A percentile compares a stretch with the other conserved stretches of the same genome.
These are phyloP conservation scores for Thaumatotibia leucotreta DNA, from an alignment of 1,140 invertebrate species.

Conservation along the genomic window DNA sequence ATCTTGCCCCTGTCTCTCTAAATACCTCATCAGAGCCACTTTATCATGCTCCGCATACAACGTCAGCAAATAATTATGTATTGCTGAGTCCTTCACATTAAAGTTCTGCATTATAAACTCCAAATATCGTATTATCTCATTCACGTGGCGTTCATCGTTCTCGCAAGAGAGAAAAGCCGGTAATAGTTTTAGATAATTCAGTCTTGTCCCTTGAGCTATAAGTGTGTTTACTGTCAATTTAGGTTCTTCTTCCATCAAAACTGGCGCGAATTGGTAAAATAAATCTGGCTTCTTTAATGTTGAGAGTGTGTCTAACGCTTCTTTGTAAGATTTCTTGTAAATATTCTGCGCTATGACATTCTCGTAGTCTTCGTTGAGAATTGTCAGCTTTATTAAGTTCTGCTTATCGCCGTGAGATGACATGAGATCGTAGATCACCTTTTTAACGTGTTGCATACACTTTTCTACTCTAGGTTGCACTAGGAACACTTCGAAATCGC, in stretches of 20 bases:
- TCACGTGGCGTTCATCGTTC: slow-evolving; percentile 79
- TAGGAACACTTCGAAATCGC: slow-evolving; percentile 88
- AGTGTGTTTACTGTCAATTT: slow-evolving; percentile 88
- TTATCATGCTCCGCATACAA: slow-evolving; percentile 87
- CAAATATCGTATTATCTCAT: slow-evolving; percentile 90
- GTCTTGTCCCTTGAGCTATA: slow-evolving; percentile 84
- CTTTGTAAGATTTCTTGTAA: slow-evolving; percentile 84
- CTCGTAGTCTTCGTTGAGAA: slow-evolving; percentile 93
- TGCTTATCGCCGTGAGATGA: slow-evolving; percentile 95
- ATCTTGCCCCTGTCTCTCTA: slow-evolving; percentile 87
- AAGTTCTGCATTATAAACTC: slow-evolving; percentile 91
- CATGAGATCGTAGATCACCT: slow-evolving; percentile 91
- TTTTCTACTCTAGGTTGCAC: slow-evolving; percentile 81
- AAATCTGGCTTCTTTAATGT: slow-evolving; percentile 85
- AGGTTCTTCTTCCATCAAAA: slow-evolving; percentile 89
- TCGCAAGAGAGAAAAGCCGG: slow-evolving; percentile 86
- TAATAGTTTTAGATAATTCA: slow-evolving; percentile 88
- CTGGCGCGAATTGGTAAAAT: slow-evolving; percentile 93
- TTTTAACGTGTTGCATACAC: slow-evolving; percentile 87
- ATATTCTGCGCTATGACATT: slow-evolving; percentile 93
- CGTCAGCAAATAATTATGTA: slow-evolving; percentile 95
- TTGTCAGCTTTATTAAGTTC: slow-evolving; percentile 90
- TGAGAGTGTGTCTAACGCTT: slow-evolving; percentile 86
- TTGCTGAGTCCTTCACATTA: slow-evolving; percentile 87
- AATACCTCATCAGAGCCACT: slow-evolving; percentile 88